These are phyloP conservation scores for Caenorhabditis latens DNA, from an alignment of 1,140 invertebrate genomes.

Conservation along the genomic window DNA sequence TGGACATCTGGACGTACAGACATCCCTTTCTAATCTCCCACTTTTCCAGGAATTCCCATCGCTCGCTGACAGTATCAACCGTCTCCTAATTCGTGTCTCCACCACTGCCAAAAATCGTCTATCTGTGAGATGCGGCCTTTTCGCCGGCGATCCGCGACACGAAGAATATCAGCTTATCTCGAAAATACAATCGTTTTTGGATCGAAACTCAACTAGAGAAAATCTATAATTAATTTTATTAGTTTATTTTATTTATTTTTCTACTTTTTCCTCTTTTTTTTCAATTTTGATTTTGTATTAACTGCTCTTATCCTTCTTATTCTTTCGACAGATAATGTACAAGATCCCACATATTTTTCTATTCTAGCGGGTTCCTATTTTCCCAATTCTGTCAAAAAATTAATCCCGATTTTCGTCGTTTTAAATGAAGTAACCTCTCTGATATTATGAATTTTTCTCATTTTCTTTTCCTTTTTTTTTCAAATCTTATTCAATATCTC, in stretches of 20 bases:
- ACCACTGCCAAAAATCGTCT: slow-evolving; percentile 15
- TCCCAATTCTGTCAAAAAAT: not conserved
- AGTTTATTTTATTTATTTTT: not conserved
- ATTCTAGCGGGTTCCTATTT: slow-evolving; percentile 15
- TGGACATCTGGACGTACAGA: no score
- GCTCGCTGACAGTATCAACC: slow-evolving; percentile 22
- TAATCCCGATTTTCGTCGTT: not conserved
- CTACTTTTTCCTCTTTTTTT: not conserved
- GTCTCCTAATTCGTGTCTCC: not conserved
- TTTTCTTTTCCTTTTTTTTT: not conserved
- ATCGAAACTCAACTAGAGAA: not conserved
- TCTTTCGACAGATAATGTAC: not conserved
- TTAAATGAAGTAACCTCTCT: slow-evolving; percentile 12
- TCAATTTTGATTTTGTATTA: not conserved
- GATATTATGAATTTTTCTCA: not conserved
- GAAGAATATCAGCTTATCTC: slow-evolving; percentile 17
- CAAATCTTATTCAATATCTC: not conserved
- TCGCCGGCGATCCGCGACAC: slow-evolving; percentile 11
- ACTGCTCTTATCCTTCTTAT: not conserved
- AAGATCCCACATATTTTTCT: not conserved
- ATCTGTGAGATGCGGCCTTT: not conserved
- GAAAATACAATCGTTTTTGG: slow-evolving; percentile 17
- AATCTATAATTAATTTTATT: not conserved
- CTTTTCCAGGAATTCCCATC: slow-evolving; percentile 39
- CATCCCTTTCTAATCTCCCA: not conserved